Base-by-base conservation (phyloP, 1,140 invertebrate species). In the Micrasema longulum region DNA sequence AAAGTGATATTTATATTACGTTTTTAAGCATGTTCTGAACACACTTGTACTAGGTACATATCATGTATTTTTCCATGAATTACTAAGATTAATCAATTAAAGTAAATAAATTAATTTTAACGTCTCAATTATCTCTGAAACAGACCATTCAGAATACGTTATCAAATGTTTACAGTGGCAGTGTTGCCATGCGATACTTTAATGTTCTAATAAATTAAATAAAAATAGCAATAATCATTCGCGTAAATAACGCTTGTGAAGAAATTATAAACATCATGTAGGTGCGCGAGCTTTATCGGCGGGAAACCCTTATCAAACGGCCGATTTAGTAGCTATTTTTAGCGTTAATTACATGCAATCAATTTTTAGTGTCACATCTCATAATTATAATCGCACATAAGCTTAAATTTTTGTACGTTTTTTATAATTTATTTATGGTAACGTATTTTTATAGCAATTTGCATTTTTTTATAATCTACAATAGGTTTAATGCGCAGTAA, bases 41-140 rank as follows among this genome's bases (percentile, higher is more conserved):
- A n/a, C n/a, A n/a, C n/a, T n/a, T n/a, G n/a, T n/a, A n/a, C n/a
- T n/a, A n/a, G n/a, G n/a, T n/a, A n/a, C n/a, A n/a, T n/a, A n/a
- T n/a, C n/a, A n/a, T n/a, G n/a, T n/a, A n/a, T n/a, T n/a, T n/a
- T n/a, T n/a, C n/a, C n/a, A n/a, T n/a, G n/a, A n/a, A n/a, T n/a
- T n/a, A n/a, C n/a, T n/a, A n/a, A n/a, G n/a, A n/a, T n/a, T n/a
- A n/a, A n/a, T n/a, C n/a, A n/a, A 31, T 7, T 31, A 31, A 31
- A 31, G 2, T 31, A 4, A 31, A n/a, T 31, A 4, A 31, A 31
- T 31, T 31, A 31, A 31, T 26, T 55, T 20, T 41, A 60, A 38
- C 36, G 31, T 41, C 35, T 41, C 55, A 60, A 38, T 60, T 41
- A 60, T 60, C 55, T 60, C 55, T 38, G 5, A 20, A 60, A 60